Evolutionary conservation across 1,140 invertebrate species (phyloP).

Genomic region (Physella acuta): DNA sequence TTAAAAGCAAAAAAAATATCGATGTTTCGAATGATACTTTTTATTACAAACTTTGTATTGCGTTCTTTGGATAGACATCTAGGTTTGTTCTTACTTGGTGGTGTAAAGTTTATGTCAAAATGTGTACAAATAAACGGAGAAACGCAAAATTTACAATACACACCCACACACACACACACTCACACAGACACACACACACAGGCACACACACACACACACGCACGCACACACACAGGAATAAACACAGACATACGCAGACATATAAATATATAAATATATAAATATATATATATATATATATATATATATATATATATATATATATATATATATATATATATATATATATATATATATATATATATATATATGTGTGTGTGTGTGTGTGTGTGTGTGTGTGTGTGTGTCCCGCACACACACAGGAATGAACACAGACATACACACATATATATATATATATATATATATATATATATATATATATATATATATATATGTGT

Average conservation of each 20-base stretch:
- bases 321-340: not conserved
- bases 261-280: not conserved
- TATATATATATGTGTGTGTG: not conserved
- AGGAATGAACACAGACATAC: not conserved
- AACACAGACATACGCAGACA: not conserved
- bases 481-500: not conserved
- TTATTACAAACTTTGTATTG: too few relatives aligned
- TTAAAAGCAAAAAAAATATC: too few relatives aligned
- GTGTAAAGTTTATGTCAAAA: too few relatives aligned
- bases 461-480: not conserved
- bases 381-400: not conserved
- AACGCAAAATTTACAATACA: too few relatives aligned
- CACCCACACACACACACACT: not conserved
- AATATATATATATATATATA: not conserved
- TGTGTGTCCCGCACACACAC: not conserved
- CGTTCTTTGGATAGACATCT: too few relatives aligned
- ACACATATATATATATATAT: not conserved
- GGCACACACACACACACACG: not conserved
- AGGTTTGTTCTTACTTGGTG: too few relatives aligned
- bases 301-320: not conserved
- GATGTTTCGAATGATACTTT: too few relatives aligned
- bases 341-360: not conserved
- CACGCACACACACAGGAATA: not conserved
- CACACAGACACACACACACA: not conserved
- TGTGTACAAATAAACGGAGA: too few relatives aligned